Evolutionary conservation across 2,113 vertebrate species (phyloP), one percentile per base, ranked within the genome.

Genomic region (Hippocampus mohnikei): DNA sequence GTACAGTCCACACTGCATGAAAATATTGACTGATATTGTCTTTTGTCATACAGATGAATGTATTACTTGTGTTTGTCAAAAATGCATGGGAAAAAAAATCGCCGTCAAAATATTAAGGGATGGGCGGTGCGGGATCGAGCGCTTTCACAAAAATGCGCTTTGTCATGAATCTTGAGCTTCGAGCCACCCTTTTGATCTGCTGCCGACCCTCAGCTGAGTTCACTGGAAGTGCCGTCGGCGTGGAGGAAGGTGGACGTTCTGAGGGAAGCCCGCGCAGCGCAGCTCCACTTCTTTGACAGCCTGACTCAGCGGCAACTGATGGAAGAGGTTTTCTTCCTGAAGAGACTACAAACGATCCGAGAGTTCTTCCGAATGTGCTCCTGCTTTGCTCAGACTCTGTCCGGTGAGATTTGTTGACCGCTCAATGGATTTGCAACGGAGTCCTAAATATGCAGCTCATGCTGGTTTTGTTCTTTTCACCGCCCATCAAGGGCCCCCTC

Each of bases 241-340:
- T 99, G 97, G 97, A 91, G 94, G 58, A 98, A 98, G 87, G 93
- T 99, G 58, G 97, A 99, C 52, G 95, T 97, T 59, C 93, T 99
- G 72, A 87, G 95, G 81, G 97, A 99, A 87, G 95, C 96, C 9
- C 93, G 95, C 13, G 93, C 94, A 62, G 93, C 94, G 1, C 97
- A 98, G 76, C 93, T 94, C 2, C 93, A 96, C 79, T 95, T 97
- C 89, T 96, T 97, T 77, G 95, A 98, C 71, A 93, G 92, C 65
- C 88, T 91, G 55, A 93, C 88, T 66, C 95, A 96, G 70, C 88
- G 95, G 0, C 95, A 96, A 83, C 92, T 98, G 68, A 89, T 98
- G 78, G 96, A 98, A 59, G 97, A 99, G 65, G 94, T 98, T 20
- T 98, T 98, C 89, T 99, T 99, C 85, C 91, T 99, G 72, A 97